These are phyloP conservation scores for Spodoptera littoralis DNA, from an alignment of 2,888 invertebrate species.

Conservation along the genomic window DNA sequence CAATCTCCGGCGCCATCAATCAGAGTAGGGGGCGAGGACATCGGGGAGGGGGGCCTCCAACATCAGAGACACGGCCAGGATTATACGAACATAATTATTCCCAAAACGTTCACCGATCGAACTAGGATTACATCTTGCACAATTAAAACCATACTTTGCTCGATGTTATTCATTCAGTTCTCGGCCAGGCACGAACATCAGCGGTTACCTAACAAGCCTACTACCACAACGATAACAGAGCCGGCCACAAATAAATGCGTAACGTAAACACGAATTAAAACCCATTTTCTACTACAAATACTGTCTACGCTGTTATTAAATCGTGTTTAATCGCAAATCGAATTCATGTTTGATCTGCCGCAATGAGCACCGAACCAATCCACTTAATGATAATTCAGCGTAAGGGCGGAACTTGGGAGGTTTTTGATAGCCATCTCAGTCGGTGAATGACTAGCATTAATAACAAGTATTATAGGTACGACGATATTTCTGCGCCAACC, in stretches of 20 bases:
- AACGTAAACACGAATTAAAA: constrained; percentile 53
- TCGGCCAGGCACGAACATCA: constrained; percentile 46
- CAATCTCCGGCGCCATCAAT: constrained; percentile 87
- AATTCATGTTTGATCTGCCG: constrained; percentile 33
- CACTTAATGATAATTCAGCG: constrained; percentile 47
- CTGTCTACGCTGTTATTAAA: constrained; percentile 37
- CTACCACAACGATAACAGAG: constrained; percentile 28
- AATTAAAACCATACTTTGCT: constrained; percentile 56
- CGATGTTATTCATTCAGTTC: constrained; percentile 45
- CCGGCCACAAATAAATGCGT: constrained; percentile 42
- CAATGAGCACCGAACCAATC: constrained; percentile 33
- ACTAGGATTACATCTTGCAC: constrained; percentile 54
- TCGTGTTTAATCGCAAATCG: constrained; percentile 33
- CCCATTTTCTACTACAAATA: constrained; percentile 37
- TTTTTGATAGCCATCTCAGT: constrained; percentile 57
- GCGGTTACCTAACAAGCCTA: constrained; percentile 45
- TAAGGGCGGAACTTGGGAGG: constrained; percentile 36
- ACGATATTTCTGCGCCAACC: constrained; percentile 64
- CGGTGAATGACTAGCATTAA: constrained; percentile 72
- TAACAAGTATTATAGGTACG: constrained; percentile 67
- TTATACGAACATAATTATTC: constrained; percentile 67
- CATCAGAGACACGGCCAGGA: constrained; percentile 62
- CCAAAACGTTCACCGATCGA: constrained; percentile 65
- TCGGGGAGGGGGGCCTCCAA: constrained; percentile 36
- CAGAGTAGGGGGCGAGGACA: constrained; percentile 63